A percentile compares a stretch with the other conserved stretches of the same genome.
phyloP scores from a whole-genome alignment of 2,888 invertebrate genomes.

The Stenodera caucasica region DNA sequence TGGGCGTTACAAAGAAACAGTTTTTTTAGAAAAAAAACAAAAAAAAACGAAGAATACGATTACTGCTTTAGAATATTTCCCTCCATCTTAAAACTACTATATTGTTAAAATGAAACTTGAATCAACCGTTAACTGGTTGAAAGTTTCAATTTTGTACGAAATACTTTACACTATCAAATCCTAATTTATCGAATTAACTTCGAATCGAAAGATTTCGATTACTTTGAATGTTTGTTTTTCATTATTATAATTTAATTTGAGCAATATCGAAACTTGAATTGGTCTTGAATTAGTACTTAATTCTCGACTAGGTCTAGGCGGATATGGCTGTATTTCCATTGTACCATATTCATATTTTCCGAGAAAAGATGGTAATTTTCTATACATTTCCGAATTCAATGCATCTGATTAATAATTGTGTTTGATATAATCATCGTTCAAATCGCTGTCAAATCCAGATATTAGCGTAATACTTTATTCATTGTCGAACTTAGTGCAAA shows the following conservation, averaged over 20 bases:
- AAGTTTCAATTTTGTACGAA: constrained; percentile 21
- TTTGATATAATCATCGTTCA: background rate
- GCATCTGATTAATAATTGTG: constrained; percentile 30
- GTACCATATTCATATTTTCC: no score
- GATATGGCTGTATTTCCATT: no score
- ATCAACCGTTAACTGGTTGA: constrained; percentile 11
- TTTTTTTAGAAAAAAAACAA: constrained; percentile 13
- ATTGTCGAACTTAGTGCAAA: background rate
- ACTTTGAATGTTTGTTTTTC: no score
- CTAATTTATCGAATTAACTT: no score
- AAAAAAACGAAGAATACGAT: constrained; percentile 24
- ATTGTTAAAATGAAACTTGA: background rate
- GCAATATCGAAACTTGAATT: no score
- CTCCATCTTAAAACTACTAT: background rate
- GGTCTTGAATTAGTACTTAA: no score
- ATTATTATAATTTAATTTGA: no score
- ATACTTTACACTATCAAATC: constrained; percentile 22
- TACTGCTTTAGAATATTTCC: constrained; percentile 17
- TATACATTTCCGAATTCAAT: constrained; percentile 38
- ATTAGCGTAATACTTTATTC: background rate
- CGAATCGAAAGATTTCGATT: no score
- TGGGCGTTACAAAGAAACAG: constrained; percentile 26
- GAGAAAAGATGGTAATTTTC: no score
- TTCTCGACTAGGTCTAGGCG: no score
- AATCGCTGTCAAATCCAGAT: background rate